Base-by-base conservation (phyloP, 2,113 vertebrate genomes). In the Loxodonta africana region DNA sequence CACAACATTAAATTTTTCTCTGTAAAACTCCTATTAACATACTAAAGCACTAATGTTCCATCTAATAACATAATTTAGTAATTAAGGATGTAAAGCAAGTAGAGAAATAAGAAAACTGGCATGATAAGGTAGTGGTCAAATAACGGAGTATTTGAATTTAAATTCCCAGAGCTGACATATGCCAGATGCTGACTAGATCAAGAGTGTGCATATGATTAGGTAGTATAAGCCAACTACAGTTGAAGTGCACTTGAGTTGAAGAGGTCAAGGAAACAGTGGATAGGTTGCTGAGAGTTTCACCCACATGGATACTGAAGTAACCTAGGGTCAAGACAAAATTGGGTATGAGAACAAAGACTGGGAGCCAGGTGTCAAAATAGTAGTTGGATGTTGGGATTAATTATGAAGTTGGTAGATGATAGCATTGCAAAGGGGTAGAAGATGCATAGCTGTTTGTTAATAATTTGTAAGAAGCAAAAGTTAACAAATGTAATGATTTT, bases 201-300 rank as follows among this genome's bases (percentile, higher is more conserved):
- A 41, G 14, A 14, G 2, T 21, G 26, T 21, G 5, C 9, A 48
- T 28, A 87, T 83, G 41, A 74, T n/a, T 60, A 20, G 15, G 8
- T 57, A 62, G 8, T 26, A 12, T 46, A 69, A 67, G 28, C 30
- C 25, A 20, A 51, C 30, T 8, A 1, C 0, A 67, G 9, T 1
- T 53, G 20, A 91, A 74, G 12, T 18, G 62, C 80, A 80, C 20
- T 85, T 51, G 9, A 83, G 37, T 63, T 83, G 69, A 91, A 96
- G n/a, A 96, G 10, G 30, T 21, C 51, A 95, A 63, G 26, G 60
- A 6, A 11, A 71, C 71, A 88, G 14, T 28, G 2, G 8, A 0
- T 69, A 25, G 8, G 9, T 25, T 48, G 0, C 10, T 57, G 73
- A 21, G 21, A 3, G 33, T 3, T 65, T 95, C 1, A 6, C 8